phyloP scores from a whole-genome alignment of 2,797 vertebrate genomes.

The Melopsittacus undulatus region DNA sequence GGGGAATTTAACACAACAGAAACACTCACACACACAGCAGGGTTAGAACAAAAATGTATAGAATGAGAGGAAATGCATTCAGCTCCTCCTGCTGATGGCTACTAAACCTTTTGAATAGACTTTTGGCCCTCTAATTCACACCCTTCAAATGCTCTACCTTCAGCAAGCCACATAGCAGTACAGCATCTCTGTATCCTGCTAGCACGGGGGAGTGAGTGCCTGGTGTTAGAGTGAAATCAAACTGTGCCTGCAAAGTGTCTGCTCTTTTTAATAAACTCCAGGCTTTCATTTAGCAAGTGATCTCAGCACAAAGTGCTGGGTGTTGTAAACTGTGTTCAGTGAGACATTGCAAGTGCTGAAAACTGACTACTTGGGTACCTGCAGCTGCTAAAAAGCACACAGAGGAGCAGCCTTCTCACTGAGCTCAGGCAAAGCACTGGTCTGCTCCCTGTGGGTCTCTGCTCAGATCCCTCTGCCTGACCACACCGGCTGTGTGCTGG shows the following conservation, averaged over 20 bases:
- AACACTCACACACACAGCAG: neutral
- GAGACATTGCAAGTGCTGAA: constrained; percentile 3
- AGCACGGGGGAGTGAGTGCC: neutral
- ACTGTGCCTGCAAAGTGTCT: neutral
- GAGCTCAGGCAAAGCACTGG: neutral
- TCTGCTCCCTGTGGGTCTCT: neutral
- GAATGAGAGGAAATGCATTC: neutral
- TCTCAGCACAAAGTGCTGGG: constrained; percentile 25
- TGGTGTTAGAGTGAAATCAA: neutral
- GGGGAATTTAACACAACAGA: neutral
- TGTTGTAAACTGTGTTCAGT: constrained; percentile 49
- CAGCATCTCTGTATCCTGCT: neutral
- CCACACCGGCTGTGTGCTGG: neutral
- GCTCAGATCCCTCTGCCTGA: neutral
- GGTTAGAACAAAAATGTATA: neutral
- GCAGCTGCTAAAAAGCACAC: neutral
- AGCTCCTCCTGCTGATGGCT: neutral
- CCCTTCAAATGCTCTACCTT: neutral
- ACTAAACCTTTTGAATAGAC: neutral
- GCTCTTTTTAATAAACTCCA: constrained; percentile 2
- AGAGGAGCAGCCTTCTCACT: neutral
- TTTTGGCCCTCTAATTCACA: neutral
- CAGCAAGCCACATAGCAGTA: neutral
- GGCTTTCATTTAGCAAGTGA: neutral
- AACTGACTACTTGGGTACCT: neutral